Percentiles rank a stretch among this genome's conserved stretches.
phyloP scores from a whole-genome alignment of 2,888 invertebrate species.

The Rapana venosa region DNA sequence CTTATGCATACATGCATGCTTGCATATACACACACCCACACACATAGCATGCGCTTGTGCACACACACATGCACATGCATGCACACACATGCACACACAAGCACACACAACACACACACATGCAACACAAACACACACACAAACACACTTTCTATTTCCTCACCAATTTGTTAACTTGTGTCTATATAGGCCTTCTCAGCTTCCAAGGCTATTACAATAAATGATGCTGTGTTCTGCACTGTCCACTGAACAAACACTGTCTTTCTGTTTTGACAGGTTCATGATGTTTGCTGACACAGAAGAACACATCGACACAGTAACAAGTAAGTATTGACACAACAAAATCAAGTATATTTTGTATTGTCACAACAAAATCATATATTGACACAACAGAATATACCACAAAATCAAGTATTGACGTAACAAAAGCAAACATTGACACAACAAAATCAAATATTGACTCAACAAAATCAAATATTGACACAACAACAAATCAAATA shows the following conservation, averaged over 20 bases:
- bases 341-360: too few relatives aligned
- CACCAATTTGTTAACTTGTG: too few relatives aligned
- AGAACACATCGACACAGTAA: conserved; percentile 56
- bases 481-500: not conserved
- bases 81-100: conserved; percentile 1
- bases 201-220: too few relatives aligned
- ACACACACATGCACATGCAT: not conserved
- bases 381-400: too few relatives aligned
- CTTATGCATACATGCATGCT: not conserved
- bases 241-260: too few relatives aligned
- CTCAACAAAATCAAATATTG: too few relatives aligned
- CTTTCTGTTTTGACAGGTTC: conserved; percentile 55
- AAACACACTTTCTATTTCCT: not conserved
- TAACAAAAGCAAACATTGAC: too few relatives aligned
- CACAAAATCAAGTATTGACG: too few relatives aligned
- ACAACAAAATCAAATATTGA: too few relatives aligned
- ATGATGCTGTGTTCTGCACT: too few relatives aligned
- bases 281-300: conserved; percentile 59
- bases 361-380: too few relatives aligned
- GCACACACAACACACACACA: conserved; percentile 25
- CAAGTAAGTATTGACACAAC: conserved; percentile 58
- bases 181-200: too few relatives aligned
- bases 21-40: not conserved
- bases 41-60: not conserved
- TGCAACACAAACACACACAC: conserved; percentile 27